Base-by-base conservation (phyloP, 2,888 invertebrate species). In the Stramonita haemastoma region DNA sequence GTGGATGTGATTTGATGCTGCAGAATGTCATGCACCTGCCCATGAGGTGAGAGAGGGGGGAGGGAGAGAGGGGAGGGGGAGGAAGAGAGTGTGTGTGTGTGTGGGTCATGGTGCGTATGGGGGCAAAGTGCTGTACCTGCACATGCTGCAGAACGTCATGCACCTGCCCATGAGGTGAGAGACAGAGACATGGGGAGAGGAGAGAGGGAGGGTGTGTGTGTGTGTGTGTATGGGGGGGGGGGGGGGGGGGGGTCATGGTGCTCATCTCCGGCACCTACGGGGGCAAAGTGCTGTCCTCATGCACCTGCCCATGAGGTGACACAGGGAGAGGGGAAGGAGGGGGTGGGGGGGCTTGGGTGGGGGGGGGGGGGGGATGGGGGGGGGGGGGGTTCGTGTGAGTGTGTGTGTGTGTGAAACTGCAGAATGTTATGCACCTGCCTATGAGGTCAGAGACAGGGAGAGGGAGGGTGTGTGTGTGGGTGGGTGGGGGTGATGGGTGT, bases 11-110 rank as follows among this genome's bases (percentile, higher is more conserved):
- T n/a, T n/a, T n/a, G n/a, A 97, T 98, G 95, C 96, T 98, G 91
- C 96, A 96, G 93, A 97, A 97, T 91, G 96, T 98, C 91, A 96
- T 98, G 91, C 96, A 97, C 94, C 97, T 97, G 92, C 97, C 98
- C 66, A 96, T 97, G 92, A 94, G 95, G 95, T 96, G 91, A 91
- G 93, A 56, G 56, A 29, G 81, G 6, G 77, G 6, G 81, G 13
- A 4, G 36, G 32, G 6, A 32, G 26, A 8, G 26, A 46, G n/a
- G 46, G 15, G 36, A 11, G 77, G 8, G 22, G 8, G 36, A 4
- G 46, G n/a, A 26, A 0, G 81, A 26, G 81, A 36, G 81, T 46
- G 13, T n/a, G 79, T 79, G 79, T 79, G 79, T 79, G 79, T 79
- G 34, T 79, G 79, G 32, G 79, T 13, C 15, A 60, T 0, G 0